Conservation (phyloP, 2,797 vertebrate species). For the Brotula barbata region DNA sequence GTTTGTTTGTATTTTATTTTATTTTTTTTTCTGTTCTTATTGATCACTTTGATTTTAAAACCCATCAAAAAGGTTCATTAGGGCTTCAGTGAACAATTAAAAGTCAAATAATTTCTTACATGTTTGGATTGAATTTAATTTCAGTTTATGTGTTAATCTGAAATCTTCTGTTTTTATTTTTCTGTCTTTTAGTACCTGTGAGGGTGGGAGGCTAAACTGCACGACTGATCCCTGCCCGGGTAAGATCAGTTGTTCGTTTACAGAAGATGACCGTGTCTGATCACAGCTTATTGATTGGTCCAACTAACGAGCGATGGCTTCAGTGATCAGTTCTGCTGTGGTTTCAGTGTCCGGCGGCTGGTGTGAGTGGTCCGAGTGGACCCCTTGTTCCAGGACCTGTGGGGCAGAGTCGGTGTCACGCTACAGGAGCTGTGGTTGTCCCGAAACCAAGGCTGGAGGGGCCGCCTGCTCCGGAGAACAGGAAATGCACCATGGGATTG, state of each 20-base stretch:
- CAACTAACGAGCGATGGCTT: no score
- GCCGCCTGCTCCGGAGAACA: slow-evolving; percentile 71
- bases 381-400: slow-evolving; percentile 84
- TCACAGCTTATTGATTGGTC: no score
- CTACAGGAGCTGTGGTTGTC: slow-evolving; percentile 86
- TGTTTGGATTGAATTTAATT: no score
- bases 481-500: slow-evolving; percentile 72
- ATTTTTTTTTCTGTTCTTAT: no score
- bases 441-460: slow-evolving; percentile 78
- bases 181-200: slow-evolving; percentile 82
- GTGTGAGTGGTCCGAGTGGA: slow-evolving; percentile 89
- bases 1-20: no score
- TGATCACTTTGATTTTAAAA: no score
- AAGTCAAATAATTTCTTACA: no score
- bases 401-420: slow-evolving; percentile 79
- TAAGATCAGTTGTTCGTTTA: not conserved
- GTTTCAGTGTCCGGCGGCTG: slow-evolving; percentile 81
- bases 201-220: slow-evolving; percentile 80
- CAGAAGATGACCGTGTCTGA: not conserved
- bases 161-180: not conserved
- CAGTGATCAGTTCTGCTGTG: not conserved
- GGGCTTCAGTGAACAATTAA: no score
- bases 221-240: slow-evolving; percentile 80
- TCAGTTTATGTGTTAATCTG: no score
- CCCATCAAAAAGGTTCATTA: no score